Evolutionary conservation across 2,888 invertebrate genomes (phyloP), one percentile per base, ranked within the genome.

Genomic region (Polietes domitor): DNA sequence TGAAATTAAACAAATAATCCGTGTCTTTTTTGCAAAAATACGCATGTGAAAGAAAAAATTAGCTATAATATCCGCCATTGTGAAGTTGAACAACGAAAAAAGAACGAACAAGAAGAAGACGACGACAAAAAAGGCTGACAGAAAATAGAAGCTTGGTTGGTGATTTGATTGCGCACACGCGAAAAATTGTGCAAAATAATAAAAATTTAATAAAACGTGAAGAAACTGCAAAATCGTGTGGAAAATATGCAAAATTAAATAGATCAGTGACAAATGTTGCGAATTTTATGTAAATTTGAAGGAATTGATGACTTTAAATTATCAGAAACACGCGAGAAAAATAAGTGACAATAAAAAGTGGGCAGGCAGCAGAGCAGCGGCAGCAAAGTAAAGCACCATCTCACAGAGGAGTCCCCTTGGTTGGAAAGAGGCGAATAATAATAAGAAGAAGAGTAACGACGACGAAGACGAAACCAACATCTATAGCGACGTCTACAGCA

Each of bases 181-280:
- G 81, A 86, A 87, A 91, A 90, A 88, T 90, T 90, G 91, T 90
- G 90, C 90, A 90, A 90, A 91, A 90, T 88, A 88, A 78, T 85
- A 88, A 87, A 86, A 89, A 88, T 89, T 88, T 77, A 79, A 83
- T 82, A 84, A 87, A 89, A 87, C 87, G 88, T 87, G 88, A 88
- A 87, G 87, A 90, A 89, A 85, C 63, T 76, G 6, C 32, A 87
- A 85, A 47, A 58, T 76, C 53, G 58, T 74, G 37, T 75, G 65
- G 71, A 87, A 80, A 83, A 81, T 88, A 87, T 71, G 85, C 86
- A 78, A 85, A 87, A 61, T 72, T 0, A 70, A 77, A 37, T n/a
- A 65, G 9, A 21, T 0, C 32, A 72, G 28, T 74, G 28, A 72
- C 61, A 55, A 24, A n/a, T 73, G 63, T 53, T 70, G 37, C 19